Conservation (phyloP, 1,140 invertebrate genomes). For the Paracyclopina nana region DNA sequence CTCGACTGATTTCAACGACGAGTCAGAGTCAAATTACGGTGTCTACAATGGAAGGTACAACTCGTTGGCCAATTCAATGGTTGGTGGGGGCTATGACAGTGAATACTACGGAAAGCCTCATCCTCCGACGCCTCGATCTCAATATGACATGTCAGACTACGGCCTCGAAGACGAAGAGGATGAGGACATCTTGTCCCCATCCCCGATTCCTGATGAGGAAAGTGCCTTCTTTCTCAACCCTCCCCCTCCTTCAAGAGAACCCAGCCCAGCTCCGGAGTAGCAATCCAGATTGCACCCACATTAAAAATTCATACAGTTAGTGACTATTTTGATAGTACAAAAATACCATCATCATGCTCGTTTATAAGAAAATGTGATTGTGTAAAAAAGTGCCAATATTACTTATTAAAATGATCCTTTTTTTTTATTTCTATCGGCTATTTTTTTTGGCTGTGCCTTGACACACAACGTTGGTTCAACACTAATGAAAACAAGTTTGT, state of each 20-base stretch:
- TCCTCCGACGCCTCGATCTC: too few species aligned
- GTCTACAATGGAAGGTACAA: neutral
- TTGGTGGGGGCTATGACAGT: slow-evolving; percentile 16
- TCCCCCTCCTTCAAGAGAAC: neutral
- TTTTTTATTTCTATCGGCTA: too few species aligned
- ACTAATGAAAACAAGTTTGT: too few species aligned
- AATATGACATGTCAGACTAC: neutral
- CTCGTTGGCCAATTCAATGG: slow-evolving; percentile 8
- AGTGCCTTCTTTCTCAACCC: neutral
- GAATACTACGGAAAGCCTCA: slow-evolving; percentile 9
- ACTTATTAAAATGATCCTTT: too few species aligned
- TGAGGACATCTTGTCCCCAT: slow-evolving; percentile 7
- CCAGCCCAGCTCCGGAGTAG: neutral
- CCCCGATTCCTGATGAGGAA: neutral
- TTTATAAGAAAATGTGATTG: too few species aligned
- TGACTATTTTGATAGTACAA: too few species aligned
- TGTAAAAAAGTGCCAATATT: too few species aligned
- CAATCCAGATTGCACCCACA: too few species aligned
- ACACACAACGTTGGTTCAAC: too few species aligned
- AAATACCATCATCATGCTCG: too few species aligned
- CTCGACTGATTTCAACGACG: slow-evolving; percentile 78
- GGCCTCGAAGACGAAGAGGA: neutral
- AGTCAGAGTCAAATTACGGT: slow-evolving; percentile 39
- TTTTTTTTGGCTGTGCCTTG: too few species aligned
- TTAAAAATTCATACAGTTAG: too few species aligned